phyloP scores from a whole-genome alignment of 2,113 vertebrate genomes.

The Garra rufa region DNA sequence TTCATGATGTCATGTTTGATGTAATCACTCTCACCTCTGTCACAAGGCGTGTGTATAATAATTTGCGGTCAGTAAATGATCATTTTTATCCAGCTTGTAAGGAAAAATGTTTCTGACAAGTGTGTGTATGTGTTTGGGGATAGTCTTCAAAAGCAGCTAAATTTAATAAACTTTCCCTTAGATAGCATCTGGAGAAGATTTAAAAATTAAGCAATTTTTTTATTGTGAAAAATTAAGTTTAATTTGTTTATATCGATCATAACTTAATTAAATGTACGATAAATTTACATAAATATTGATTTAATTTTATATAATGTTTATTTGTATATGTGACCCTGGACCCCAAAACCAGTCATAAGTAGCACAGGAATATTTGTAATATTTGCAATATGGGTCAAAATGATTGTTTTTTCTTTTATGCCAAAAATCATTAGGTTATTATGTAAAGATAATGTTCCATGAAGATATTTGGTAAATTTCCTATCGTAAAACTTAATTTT shows the following conservation, averaged over 20 bases:
- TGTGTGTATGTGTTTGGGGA: not conserved
- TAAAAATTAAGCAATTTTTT: not conserved
- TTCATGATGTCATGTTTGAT: constrained; percentile 43
- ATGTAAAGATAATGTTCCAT: no score
- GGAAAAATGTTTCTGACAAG: not conserved
- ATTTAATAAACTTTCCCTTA: not conserved
- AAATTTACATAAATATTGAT: not conserved
- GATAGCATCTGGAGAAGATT: not conserved
- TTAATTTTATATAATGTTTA: not conserved
- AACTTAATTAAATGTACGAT: not conserved
- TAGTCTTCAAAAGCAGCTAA: not conserved
- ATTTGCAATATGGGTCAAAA: no score
- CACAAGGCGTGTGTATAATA: not conserved
- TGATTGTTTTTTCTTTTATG: no score
- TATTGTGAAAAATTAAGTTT: not conserved
- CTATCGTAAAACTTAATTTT: no score
- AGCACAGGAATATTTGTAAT: no score
- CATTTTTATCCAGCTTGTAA: not conserved
- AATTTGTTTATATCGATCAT: not conserved
- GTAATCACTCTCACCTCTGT: constrained; percentile 11
- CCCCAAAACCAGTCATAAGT: no score
- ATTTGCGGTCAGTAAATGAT: not conserved
- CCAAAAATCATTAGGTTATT: no score
- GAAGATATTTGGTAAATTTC: no score
- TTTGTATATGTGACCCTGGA: not conserved